A percentile compares a stretch with the other conserved stretches of the same genome.
Conservation (phyloP, 2,888 invertebrate genomes). For the Amphipoea lucens region DNA sequence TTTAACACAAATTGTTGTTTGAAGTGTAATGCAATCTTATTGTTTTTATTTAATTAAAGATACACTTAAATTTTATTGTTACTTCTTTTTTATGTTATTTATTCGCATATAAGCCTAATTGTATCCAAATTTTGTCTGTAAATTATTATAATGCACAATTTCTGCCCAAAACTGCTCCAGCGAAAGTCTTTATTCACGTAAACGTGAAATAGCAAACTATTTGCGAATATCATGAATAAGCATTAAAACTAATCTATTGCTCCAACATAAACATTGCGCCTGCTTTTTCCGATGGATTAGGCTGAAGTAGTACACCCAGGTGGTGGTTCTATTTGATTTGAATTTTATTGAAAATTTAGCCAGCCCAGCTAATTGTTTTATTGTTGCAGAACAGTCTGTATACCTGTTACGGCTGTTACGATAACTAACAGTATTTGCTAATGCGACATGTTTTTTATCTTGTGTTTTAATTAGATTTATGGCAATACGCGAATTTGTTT, state of each 20-base stretch:
- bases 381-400: not conserved
- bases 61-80: not conserved
- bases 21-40: not conserved
- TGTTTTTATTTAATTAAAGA: not conserved
- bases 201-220: not conserved
- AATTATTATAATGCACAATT: not conserved
- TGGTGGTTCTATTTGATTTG: not conserved
- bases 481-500: constrained; percentile 9
- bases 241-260: not conserved
- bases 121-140: constrained; percentile 2
- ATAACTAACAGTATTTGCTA: constrained; percentile 24
- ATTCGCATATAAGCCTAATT: not conserved
- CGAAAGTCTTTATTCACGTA: constrained; percentile 29
- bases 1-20: not conserved
- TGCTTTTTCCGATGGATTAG: not conserved
- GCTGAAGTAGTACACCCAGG: not conserved
- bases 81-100: not conserved
- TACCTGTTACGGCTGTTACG: not conserved
- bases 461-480: not conserved
- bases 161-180: constrained; percentile 22
- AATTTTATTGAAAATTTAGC: not conserved
- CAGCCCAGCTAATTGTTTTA: constrained; percentile 10
- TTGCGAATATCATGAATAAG: constrained; percentile 37
- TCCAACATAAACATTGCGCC: not conserved
- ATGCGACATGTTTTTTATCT: constrained; percentile 15